Evolutionary conservation across 2,797 vertebrate species (phyloP).

Genomic region (Lutjanus campechanus): DNA sequence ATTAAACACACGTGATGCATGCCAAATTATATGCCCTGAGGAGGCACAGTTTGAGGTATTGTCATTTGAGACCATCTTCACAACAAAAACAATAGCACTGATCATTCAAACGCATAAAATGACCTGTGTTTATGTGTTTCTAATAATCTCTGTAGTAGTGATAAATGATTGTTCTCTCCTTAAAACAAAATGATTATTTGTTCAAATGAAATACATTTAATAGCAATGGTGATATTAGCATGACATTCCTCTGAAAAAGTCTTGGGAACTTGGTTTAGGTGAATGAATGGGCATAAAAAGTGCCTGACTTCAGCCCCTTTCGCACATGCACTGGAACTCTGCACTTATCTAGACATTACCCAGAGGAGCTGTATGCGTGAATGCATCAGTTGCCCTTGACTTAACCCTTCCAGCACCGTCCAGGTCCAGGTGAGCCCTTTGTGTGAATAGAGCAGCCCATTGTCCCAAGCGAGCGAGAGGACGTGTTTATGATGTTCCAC

Average conservation of each 20-base stretch:
- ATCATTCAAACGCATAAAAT: neutral
- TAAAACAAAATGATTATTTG: neutral
- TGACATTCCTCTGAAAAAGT: neutral
- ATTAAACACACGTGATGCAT: slow-evolving; percentile 11
- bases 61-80: neutral
- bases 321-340: too few species aligned
- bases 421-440: too few species aligned
- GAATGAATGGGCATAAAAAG: neutral
- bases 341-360: too few species aligned
- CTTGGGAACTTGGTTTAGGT: neutral
- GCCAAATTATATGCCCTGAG: neutral
- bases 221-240: neutral
- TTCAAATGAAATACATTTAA: neutral
- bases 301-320: too few species aligned
- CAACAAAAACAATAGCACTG: neutral
- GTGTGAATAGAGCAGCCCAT: too few species aligned
- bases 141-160: neutral
- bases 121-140: neutral
- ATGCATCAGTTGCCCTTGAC: too few species aligned
- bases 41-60: neutral
- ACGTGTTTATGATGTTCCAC: too few species aligned
- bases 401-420: too few species aligned
- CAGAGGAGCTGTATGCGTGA: too few species aligned
- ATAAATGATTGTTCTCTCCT: neutral
- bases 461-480: too few species aligned